phyloP scores from a whole-genome alignment of 2,888 invertebrate species.

The Bugula neritina region DNA sequence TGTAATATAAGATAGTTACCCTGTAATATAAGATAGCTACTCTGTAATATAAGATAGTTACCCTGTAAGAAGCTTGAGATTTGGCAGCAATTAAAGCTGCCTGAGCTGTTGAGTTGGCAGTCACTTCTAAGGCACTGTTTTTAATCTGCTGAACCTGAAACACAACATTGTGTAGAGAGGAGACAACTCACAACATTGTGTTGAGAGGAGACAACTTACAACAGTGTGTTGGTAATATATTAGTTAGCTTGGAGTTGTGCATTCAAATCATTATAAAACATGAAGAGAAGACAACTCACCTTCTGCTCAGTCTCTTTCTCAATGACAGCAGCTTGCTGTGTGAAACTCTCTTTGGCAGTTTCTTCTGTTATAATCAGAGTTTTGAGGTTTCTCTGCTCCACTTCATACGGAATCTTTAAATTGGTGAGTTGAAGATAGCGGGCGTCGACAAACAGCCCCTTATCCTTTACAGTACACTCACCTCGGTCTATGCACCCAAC shows the following conservation, averaged over 20 bases:
- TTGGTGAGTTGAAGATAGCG: conserved; percentile 8
- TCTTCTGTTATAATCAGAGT: conserved; percentile 14
- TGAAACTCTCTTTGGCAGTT: conserved; percentile 17
- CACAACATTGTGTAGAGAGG: not conserved
- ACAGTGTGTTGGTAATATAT: not conserved
- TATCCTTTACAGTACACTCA: not conserved
- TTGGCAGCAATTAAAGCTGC: conserved; percentile 2
- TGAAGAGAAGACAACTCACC: not conserved
- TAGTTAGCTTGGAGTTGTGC: not conserved
- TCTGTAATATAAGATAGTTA: too few species aligned
- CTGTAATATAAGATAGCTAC: too few species aligned
- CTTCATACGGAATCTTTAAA: not conserved
- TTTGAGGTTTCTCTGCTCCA: conserved; percentile 13
- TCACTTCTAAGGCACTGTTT: conserved; percentile 9
- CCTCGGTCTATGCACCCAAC: not conserved
- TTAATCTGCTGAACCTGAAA: conserved; percentile 1
- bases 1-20: too few species aligned
- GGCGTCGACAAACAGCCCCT: conserved; percentile 17
- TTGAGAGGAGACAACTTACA: not conserved
- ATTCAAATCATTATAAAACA: not conserved
- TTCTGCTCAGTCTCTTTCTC: conserved; percentile 14
- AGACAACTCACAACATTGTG: not conserved
- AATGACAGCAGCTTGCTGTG: conserved; percentile 15
- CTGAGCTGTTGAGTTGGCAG: conserved; percentile 13
- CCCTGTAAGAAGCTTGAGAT: conserved; percentile 12